Conservation (phyloP, 2,888 invertebrate species). For the Eustalomyia histrio region DNA sequence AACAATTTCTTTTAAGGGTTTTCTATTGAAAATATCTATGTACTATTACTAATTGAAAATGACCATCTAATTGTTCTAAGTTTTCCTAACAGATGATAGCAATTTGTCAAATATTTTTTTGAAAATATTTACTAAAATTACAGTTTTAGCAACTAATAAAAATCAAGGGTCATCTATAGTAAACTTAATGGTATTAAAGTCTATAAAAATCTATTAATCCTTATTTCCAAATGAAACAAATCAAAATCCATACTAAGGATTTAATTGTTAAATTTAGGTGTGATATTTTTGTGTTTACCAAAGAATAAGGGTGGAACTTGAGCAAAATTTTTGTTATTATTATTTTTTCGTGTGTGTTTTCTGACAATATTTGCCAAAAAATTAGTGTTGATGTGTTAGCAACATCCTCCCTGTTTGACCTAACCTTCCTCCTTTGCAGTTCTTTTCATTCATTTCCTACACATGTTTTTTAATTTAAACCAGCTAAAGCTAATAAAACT, state of each 20-base stretch:
- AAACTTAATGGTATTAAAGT: slow-evolving; percentile 54
- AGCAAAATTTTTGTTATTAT: background rate
- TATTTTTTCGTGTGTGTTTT: slow-evolving; percentile 12
- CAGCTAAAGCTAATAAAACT: slow-evolving; percentile 63
- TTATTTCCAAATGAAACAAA: background rate
- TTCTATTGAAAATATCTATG: background rate
- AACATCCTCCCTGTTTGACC: slow-evolving; percentile 29
- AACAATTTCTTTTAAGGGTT: background rate
- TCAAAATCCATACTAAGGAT: slow-evolving; percentile 6
- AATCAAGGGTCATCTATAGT: slow-evolving; percentile 27
- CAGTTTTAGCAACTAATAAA: background rate
- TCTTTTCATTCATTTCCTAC: slow-evolving; percentile 9
- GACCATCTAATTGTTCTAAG: slow-evolving; percentile 55
- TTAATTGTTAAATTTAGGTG: slow-evolving; percentile 2
- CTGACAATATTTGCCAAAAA: slow-evolving; percentile 44
- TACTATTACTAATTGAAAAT: slow-evolving; percentile 44
- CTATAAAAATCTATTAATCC: slow-evolving; percentile 52
- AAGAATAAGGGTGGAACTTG: slow-evolving; percentile 45
- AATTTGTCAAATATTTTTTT: slow-evolving; percentile 63
- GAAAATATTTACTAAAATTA: slow-evolving; percentile 4
- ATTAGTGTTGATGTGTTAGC: slow-evolving; percentile 59
- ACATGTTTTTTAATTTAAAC: slow-evolving; percentile 65
- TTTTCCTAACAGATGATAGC: slow-evolving; percentile 63
- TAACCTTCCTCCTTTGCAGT: background rate
- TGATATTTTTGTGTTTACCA: background rate